A percentile compares a stretch with the other conserved stretches of the same genome.
Evolutionary conservation across 2,113 vertebrate species (phyloP).

Genomic region (Chrysemys picta): DNA sequence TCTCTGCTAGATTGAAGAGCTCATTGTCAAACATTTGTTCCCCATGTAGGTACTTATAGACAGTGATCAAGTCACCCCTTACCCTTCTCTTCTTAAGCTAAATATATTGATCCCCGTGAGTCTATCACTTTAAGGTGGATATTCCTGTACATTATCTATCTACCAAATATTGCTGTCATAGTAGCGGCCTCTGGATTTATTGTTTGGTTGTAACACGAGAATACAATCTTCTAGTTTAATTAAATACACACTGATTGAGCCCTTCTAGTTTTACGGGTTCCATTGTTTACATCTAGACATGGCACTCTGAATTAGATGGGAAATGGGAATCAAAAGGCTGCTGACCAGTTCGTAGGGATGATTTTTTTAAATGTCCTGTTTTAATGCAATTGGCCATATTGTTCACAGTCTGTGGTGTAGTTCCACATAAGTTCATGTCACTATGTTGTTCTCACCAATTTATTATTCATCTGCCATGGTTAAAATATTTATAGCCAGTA

Average conservation of each 20-base stretch:
- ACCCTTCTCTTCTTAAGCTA: not conserved
- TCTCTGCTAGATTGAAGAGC: not conserved
- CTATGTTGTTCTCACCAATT: constrained; percentile 64
- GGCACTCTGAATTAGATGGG: not conserved
- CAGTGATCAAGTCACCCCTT: too few relatives aligned
- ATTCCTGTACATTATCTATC: not conserved
- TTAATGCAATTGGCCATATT: constrained; percentile 65
- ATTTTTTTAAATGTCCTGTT: constrained; percentile 36
- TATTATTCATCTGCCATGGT: constrained; percentile 68
- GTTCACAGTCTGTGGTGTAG: constrained; percentile 68
- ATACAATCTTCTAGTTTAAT: not conserved
- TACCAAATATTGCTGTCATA: not conserved
- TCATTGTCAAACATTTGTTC: too few relatives aligned
- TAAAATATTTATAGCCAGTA: constrained; percentile 67
- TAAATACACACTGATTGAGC: not conserved
- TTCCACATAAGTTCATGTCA: constrained; percentile 69
- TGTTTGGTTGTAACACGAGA: not conserved
- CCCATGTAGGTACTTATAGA: too few relatives aligned
- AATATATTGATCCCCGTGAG: not conserved
- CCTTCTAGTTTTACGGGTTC: constrained; percentile 27
- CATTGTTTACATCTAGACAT: not conserved
- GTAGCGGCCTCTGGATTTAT: not conserved
- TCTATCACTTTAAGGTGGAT: not conserved
- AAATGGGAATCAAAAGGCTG: constrained; percentile 33
- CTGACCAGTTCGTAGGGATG: constrained; percentile 34